These are phyloP conservation scores for Drosophila macrothrix DNA, from an alignment of 2,888 invertebrate genomes.

Conservation along the genomic window DNA sequence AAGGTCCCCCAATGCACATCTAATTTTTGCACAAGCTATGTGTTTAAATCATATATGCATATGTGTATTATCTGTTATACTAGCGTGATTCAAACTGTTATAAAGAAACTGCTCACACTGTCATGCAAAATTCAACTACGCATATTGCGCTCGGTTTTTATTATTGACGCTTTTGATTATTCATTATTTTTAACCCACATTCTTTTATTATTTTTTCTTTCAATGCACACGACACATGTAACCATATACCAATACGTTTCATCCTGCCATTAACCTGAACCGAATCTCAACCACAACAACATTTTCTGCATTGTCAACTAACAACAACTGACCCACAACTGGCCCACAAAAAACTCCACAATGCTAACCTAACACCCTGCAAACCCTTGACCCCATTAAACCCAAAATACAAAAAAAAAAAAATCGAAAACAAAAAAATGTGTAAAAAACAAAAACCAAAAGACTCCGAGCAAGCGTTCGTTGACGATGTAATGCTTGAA, in stretches of 20 bases:
- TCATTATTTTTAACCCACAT: slow-evolving; percentile 31
- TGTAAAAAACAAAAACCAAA: slow-evolving; percentile 44
- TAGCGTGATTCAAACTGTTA: background rate
- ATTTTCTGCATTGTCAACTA: slow-evolving; percentile 23
- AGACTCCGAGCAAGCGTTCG: slow-evolving; percentile 73
- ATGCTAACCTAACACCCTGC: slow-evolving; percentile 26
- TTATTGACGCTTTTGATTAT: slow-evolving; percentile 10
- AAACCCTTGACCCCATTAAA: slow-evolving; percentile 36
- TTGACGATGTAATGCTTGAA: slow-evolving; percentile 74
- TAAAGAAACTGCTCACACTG: slow-evolving; percentile 6
- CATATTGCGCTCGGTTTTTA: slow-evolving; percentile 4
- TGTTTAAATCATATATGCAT: background rate
- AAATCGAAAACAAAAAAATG: slow-evolving; percentile 16
- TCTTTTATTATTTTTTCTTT: slow-evolving; percentile 33
- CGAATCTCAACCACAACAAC: slow-evolving; percentile 7
- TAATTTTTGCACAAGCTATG: background rate
- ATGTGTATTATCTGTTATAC: slow-evolving; percentile 1
- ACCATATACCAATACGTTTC: slow-evolving; percentile 14
- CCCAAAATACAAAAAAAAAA: slow-evolving; percentile 14
- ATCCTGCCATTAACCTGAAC: slow-evolving; percentile 42
- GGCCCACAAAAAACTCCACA: slow-evolving; percentile 16
- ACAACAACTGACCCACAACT: slow-evolving; percentile 11
- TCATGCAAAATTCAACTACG: background rate
- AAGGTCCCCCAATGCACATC: background rate
- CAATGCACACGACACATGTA: slow-evolving; percentile 12